These are phyloP conservation scores for Phasia obesa DNA, from an alignment of 2,888 invertebrate genomes.

Conservation along the genomic window DNA sequence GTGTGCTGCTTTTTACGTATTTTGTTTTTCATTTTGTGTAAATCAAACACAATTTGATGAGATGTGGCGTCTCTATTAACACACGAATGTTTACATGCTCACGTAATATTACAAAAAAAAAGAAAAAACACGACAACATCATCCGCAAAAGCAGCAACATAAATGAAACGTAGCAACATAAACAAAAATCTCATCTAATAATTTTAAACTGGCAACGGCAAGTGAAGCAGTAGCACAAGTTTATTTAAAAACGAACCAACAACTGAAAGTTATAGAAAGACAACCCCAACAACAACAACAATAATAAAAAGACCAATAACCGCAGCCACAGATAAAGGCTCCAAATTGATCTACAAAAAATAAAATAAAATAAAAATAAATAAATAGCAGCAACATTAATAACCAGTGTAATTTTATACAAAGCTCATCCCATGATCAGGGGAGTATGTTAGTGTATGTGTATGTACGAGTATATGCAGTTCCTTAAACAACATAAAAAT, in stretches of 20 bases:
- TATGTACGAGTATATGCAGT: conserved; percentile 49
- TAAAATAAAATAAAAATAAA: conserved; percentile 41
- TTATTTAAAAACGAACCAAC: conserved; percentile 36
- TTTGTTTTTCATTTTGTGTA: conserved; percentile 39
- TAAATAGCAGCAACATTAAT: conserved; percentile 33
- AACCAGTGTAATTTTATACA: conserved; percentile 57
- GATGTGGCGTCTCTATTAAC: conserved; percentile 67
- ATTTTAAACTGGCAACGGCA: conserved; percentile 52
- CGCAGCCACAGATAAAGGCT: conserved; percentile 70
- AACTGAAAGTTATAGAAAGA: conserved; percentile 46
- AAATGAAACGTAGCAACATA: conserved; percentile 71
- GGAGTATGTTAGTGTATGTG: conserved; percentile 53
- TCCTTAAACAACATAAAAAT: conserved; percentile 52
- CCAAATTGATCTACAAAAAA: conserved; percentile 27
- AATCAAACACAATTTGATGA: conserved; percentile 63
- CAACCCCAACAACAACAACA: conserved; percentile 45
- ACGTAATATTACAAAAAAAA: conserved; percentile 69
- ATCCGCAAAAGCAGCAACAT: conserved; percentile 51
- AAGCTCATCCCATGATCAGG: conserved; percentile 77
- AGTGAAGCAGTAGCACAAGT: conserved; percentile 65
- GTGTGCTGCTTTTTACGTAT: conserved; percentile 44
- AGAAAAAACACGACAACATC: conserved; percentile 50
- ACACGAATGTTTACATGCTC: conserved; percentile 59
- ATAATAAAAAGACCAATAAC: conserved; percentile 77
- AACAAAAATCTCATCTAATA: conserved; percentile 47